Conservation (phyloP, 2,113 vertebrate species). For the Cryptoleucopteryx plumbea region DNA sequence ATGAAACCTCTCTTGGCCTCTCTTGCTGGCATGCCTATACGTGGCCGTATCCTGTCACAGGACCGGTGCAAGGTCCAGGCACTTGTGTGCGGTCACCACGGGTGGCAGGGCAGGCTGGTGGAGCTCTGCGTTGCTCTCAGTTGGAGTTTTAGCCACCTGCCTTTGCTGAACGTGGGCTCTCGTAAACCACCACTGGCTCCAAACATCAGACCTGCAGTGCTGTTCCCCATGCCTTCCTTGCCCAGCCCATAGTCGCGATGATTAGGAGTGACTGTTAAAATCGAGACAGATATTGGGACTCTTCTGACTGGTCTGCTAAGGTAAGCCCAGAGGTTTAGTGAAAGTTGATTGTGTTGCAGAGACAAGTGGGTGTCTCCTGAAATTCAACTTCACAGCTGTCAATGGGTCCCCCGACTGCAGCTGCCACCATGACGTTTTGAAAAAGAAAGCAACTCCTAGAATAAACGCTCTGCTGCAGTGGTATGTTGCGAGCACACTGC, state of each 20-base stretch:
- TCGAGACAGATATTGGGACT: not conserved
- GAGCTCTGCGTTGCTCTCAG: not conserved
- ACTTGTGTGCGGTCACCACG: accelerated
- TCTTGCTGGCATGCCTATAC: not conserved
- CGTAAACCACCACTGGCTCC: accelerated
- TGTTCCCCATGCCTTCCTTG: not conserved
- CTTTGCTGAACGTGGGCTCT: not conserved
- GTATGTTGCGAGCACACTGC: not conserved
- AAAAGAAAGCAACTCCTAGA: not conserved
- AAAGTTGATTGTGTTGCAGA: not conserved
- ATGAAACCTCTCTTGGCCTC: slow-evolving; percentile 10
- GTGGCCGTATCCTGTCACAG: not conserved
- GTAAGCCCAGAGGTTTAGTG: not conserved
- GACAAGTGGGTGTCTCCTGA: not conserved
- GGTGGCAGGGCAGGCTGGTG: not conserved
- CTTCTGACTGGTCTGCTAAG: not conserved
- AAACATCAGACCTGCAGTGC: accelerated
- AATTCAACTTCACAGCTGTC: not conserved
- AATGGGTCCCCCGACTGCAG: not conserved
- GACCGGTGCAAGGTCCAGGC: not conserved
- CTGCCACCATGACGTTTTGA: not conserved
- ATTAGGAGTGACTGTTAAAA: not conserved
- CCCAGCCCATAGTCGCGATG: accelerated
- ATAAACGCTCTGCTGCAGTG: not conserved
- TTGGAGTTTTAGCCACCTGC: not conserved